Conservation (phyloP, 2,113 vertebrate species). For the Hippocampus guttulatus region DNA sequence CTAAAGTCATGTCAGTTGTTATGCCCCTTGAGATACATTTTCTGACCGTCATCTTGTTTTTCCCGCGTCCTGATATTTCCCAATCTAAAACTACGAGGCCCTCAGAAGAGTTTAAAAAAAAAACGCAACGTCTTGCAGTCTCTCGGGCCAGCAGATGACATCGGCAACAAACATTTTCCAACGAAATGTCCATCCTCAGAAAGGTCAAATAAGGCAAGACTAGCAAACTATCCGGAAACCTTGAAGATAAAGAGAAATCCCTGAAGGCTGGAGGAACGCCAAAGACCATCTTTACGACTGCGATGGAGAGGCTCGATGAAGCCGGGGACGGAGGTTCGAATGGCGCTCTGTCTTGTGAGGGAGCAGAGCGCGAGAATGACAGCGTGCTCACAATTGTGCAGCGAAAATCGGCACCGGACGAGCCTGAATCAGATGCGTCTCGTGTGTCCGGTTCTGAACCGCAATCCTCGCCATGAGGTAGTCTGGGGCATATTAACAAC, state of each 20-base stretch:
- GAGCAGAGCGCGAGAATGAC: background rate
- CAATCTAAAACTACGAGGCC: background rate
- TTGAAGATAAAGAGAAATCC: background rate
- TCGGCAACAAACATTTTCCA: background rate
- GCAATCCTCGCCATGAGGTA: background rate
- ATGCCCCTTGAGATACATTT: too few species aligned
- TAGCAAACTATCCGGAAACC: slow-evolving; percentile 1
- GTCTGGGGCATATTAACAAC: too few species aligned
- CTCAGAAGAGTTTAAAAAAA: background rate
- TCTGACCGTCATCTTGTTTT: background rate
- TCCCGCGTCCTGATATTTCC: background rate
- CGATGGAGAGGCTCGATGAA: slow-evolving; percentile 15
- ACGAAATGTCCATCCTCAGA: background rate
- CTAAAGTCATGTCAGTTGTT: too few species aligned
- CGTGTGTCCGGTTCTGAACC: background rate
- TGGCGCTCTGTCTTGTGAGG: background rate
- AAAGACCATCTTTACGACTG: slow-evolving; percentile 13
- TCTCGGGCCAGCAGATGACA: background rate
- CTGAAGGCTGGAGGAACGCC: background rate
- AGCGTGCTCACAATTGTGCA: background rate
- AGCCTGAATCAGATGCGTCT: slow-evolving; percentile 1
- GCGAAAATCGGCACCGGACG: background rate
- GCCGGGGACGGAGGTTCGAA: background rate
- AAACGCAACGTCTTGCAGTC: background rate
- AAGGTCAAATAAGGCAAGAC: background rate